Evolutionary conservation across 1,140 invertebrate genomes (phyloP).

Genomic region (Propsilocerus akamusi): DNA sequence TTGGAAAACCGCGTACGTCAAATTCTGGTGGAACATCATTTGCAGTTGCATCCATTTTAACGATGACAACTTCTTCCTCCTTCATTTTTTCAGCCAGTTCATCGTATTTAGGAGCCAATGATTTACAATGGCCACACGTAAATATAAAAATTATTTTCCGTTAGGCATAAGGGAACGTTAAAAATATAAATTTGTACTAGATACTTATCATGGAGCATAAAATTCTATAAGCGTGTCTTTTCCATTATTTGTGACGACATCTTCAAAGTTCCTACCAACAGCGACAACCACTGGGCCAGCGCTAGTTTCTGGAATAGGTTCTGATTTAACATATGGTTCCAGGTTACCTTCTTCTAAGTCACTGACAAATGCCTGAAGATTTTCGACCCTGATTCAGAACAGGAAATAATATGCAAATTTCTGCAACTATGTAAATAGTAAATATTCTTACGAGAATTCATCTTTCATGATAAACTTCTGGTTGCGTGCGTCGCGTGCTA

Average conservation of each 20-base stretch:
- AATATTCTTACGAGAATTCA: slow-evolving; percentile 59
- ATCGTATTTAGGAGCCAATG: slow-evolving; percentile 81
- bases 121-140: slow-evolving; percentile 91
- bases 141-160: neutral
- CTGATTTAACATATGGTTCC: slow-evolving; percentile 90
- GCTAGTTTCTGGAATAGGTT: slow-evolving; percentile 75
- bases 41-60: slow-evolving; percentile 96
- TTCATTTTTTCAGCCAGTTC: slow-evolving; percentile 84
- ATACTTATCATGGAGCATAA: slow-evolving; percentile 75
- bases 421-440: slow-evolving; percentile 5
- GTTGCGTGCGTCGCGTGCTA: slow-evolving; percentile 60
- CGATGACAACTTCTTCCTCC: slow-evolving; percentile 78
- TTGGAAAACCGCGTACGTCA: slow-evolving; percentile 94
- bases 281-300: slow-evolving; percentile 74
- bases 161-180: neutral
- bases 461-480: slow-evolving; percentile 82
- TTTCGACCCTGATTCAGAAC: slow-evolving; percentile 52
- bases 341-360: slow-evolving; percentile 66
- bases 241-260: slow-evolving; percentile 76
- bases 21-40: slow-evolving; percentile 91
- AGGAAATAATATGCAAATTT: slow-evolving; percentile 6
- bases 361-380: slow-evolving; percentile 73
- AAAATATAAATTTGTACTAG: neutral
- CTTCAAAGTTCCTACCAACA: slow-evolving; percentile 93
- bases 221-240: slow-evolving; percentile 95